Percentiles rank a stretch among this genome's conserved stretches.
Evolutionary conservation across 2,113 vertebrate species (phyloP).

Genomic region (Nanorana parkeri): DNA sequence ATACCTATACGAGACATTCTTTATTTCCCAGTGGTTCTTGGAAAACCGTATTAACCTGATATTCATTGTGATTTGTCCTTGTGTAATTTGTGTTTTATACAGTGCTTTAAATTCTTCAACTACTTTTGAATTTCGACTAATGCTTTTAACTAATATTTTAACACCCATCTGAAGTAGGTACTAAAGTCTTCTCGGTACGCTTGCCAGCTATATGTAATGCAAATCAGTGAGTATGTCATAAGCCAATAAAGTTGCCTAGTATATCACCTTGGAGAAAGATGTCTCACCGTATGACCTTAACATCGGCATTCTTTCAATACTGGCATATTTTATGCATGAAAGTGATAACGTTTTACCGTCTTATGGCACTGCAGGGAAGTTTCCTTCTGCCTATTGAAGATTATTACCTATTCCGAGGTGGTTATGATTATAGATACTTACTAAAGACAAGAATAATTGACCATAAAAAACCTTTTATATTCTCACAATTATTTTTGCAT

Average conservation of each 20-base stretch:
- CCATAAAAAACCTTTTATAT: conserved; percentile 83
- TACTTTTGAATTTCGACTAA: conserved; percentile 60
- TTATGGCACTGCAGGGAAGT: conserved; percentile 75
- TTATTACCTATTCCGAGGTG: conserved; percentile 74
- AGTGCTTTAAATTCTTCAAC: conserved; percentile 42
- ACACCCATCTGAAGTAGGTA: conserved; percentile 69
- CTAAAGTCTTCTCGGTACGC: conserved; percentile 62
- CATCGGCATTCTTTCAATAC: conserved; percentile 73
- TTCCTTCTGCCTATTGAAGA: conserved; percentile 69
- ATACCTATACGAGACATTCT: conserved; percentile 14
- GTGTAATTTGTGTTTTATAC: conserved; percentile 46
- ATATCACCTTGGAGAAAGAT: conserved; percentile 64
- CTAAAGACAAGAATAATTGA: conserved; percentile 83
- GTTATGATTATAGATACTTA: conserved; percentile 81
- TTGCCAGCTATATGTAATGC: conserved; percentile 73
- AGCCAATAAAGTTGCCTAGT: conserved; percentile 67
- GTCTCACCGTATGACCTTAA: conserved; percentile 72
- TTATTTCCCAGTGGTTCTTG: conserved; percentile 38
- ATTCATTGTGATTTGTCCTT: conserved; percentile 37
- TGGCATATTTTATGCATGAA: conserved; percentile 77
- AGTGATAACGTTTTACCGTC: conserved; percentile 72
- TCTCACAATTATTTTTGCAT: conserved; percentile 85
- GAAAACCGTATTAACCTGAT: conserved; percentile 41
- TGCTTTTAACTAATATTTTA: conserved; percentile 70
- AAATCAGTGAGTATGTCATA: conserved; percentile 75